Evolutionary conservation across 2,888 invertebrate genomes (phyloP), one percentile per base, ranked within the genome.

Genomic region (Cephus sareptanus): DNA sequence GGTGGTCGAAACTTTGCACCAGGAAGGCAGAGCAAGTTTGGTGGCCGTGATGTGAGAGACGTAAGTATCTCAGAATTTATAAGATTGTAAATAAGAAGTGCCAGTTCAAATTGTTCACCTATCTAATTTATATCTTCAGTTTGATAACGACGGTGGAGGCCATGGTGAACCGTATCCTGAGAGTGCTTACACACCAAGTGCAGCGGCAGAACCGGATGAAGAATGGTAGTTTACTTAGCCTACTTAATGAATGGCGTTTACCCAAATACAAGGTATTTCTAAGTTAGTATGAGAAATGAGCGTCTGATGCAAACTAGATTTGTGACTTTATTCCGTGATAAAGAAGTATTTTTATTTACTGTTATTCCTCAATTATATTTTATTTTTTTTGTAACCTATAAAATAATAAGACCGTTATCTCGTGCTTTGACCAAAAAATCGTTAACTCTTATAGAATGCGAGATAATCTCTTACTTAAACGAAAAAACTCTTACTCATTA

Each of bases 21-120:
- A 30, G 88, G 87, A 69, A 82, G 78, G 73, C 81, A 81, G 12
- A 93, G 93, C 85, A 92, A 92, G 75, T 97, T 96, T 85, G 96
- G 96, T 12, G 96, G 95, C 79, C 92, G 94, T 76, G 97, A 97
- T 91, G 93, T 96, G 76, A 86, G 94, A 86, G 92, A 93, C 87
- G 95, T 95, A 89, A 93, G 94, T 92, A 79, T 56, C 34, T 34
- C 76, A 77, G 74, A 71, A 34, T 35, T 69, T 12, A 15, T 11
- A 77, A 76, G n/a, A 37, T 71, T 9, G 30, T 56, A 23, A 56
- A 56, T 56, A 23, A 56, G 23, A 9, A 9, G 23, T 56, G 9
- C 56, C 56, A 9, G 9, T 56, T 56, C 23, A 23, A 23, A 23
- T 71, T 71, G 1, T 71, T 31, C 31, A 13, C 31, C 33, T 33